Base-by-base conservation (phyloP, 1,140 invertebrate species). In the Ganaspis sp. region DNA sequence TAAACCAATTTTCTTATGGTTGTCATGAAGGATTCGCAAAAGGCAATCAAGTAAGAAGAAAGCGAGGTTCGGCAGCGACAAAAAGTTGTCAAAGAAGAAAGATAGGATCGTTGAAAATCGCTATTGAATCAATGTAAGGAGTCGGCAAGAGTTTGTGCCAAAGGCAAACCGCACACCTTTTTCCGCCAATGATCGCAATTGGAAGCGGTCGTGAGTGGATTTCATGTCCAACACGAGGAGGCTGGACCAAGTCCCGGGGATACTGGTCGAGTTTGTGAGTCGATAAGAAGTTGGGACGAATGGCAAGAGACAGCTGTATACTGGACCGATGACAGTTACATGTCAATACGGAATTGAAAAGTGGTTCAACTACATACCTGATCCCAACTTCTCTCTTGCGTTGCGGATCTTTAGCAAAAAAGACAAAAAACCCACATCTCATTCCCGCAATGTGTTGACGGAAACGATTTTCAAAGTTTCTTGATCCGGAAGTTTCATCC, bases 271-370 rank as follows among this genome's bases (percentile, higher is more conserved):
- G 76, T 80, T 70, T 73, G 40, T 77, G 70, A 86, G 81, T 78
- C 78, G 81, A 76, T 73, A 81, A 80, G 80, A 83, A 85, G 78
- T 85, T 77, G 34, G 80, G 80, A 81, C 80, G 81, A 79, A 81
- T 80, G 80, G 81, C 79, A 74, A 58, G 37, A 69, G 78, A 77
- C 80, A 82, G 79, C 82, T 81, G 81, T 78, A 80, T 64, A 71
- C 69, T 73, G 72, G 75, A 77, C 58, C 81, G 79, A 87, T 89
- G 89, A 90, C 88, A 90, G 88, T 89, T 88, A 90, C 88, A 90
- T 89, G 88, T 90, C 88, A 90, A 90, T 90, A 88, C 83, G 77
- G 77, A 81, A 90, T 86, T 83, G 84, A 87, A 86, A 85, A 87
- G 82, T 85, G 76, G 77, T 84, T 76, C 81, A 72, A 70, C 77